A percentile compares a stretch with the other conserved stretches of the same genome.
Evolutionary conservation across 2,113 vertebrate genomes (phyloP).

Genomic region (Azemiops feae): DNA sequence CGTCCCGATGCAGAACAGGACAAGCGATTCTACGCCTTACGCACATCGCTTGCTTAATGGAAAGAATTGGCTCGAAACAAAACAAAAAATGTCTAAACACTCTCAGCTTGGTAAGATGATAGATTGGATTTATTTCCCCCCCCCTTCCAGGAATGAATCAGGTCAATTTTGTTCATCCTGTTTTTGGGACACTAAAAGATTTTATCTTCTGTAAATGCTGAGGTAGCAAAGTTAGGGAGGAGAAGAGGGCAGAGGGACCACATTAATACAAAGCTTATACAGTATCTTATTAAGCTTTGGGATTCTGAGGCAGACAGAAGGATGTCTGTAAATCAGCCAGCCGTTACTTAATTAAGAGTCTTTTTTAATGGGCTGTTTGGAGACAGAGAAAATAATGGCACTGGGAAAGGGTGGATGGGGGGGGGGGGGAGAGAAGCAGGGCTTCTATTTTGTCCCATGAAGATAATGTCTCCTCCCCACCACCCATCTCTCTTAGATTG

Average conservation of each 20-base stretch:
- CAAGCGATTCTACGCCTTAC: neutral
- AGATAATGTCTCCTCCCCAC: neutral
- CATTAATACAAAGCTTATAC: neutral
- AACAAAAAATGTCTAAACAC: neutral
- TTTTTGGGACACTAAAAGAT: neutral
- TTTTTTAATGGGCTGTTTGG: neutral
- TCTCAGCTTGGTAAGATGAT: neutral
- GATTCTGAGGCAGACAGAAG: neutral
- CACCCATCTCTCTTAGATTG: neutral
- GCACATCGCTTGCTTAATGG: neutral
- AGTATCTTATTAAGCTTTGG: neutral
- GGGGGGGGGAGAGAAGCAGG: neutral
- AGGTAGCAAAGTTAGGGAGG: neutral
- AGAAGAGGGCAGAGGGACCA: neutral
- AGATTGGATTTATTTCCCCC: neutral
- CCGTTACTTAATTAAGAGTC: slow-evolving; percentile 7
- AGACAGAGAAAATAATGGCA: neutral
- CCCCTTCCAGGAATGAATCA: neutral
- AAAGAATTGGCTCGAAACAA: neutral
- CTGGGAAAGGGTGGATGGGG: neutral
- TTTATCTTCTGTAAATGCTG: neutral
- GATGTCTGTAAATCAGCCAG: slow-evolving; percentile 1
- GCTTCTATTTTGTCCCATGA: neutral
- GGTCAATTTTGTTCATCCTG: neutral
- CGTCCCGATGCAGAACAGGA: neutral